phyloP scores from a whole-genome alignment of 1,140 invertebrate species.

The Scaptomyza hsui region DNA sequence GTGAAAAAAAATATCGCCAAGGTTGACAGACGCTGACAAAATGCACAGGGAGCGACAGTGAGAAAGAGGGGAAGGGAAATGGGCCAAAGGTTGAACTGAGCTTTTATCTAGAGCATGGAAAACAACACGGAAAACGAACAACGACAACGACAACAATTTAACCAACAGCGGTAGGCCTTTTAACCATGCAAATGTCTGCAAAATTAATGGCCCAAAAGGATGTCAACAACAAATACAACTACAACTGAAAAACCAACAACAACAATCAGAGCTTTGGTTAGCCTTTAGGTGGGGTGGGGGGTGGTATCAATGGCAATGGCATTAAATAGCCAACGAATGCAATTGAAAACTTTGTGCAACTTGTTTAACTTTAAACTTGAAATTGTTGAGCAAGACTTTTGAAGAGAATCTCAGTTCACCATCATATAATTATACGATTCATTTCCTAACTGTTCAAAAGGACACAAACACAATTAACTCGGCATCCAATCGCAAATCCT shows the following conservation, averaged over 20 bases:
- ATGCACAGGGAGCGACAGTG: constrained; percentile 3
- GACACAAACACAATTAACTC: constrained; percentile 22
- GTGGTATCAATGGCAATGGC: constrained; percentile 37
- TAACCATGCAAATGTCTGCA: constrained; percentile 65
- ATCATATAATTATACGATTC: too few relatives aligned
- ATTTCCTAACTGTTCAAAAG: too few relatives aligned
- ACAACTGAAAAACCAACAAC: too few relatives aligned
- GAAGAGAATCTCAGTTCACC: not conserved
- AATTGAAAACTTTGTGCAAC: constrained; percentile 44
- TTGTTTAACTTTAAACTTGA: constrained; percentile 46
- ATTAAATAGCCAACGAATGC: constrained; percentile 33
- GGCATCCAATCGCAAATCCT: constrained; percentile 27
- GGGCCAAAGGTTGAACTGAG: constrained; percentile 9
- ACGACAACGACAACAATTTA: constrained; percentile 33
- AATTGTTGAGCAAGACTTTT: constrained; percentile 23
- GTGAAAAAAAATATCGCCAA: constrained; percentile 57
- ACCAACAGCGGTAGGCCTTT: constrained; percentile 31
- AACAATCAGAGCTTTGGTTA: constrained; percentile 35
- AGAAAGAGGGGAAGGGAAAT: not conserved
- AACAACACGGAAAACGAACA: not conserved
- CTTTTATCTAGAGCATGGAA: constrained; percentile 49
- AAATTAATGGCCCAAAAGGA: constrained; percentile 77
- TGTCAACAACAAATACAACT: constrained; percentile 54
- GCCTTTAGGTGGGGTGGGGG: not conserved
- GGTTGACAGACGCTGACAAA: constrained; percentile 49